Evolutionary conservation across 2,797 vertebrate species (phyloP).

Genomic region (Limnodromus scolopaceus): DNA sequence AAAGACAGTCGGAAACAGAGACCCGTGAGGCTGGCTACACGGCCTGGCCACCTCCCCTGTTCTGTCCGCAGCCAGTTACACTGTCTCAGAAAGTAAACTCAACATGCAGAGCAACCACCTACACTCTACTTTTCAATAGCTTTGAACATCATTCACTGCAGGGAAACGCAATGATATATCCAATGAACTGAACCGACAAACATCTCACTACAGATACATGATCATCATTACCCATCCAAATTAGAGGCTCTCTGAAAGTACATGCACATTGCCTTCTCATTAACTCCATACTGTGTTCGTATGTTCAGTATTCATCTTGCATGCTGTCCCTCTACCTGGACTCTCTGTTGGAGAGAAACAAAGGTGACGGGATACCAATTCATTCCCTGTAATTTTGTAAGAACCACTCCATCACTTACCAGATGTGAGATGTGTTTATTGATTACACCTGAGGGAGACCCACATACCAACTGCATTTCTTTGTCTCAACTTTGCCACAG

Average conservation of each 20-base stretch:
- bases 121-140: neutral
- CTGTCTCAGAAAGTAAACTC: neutral
- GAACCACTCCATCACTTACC: neutral
- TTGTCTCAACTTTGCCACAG: neutral
- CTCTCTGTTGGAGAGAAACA: neutral
- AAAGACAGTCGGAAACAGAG: neutral
- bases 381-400: neutral
- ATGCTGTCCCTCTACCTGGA: neutral
- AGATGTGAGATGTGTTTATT: neutral
- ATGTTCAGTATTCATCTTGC: neutral
- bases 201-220: neutral
- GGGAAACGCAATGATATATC: neutral
- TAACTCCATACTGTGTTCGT: neutral
- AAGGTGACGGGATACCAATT: neutral
- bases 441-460: neutral
- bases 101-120: neutral
- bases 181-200: neutral
- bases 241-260: neutral
- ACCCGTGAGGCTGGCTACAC: neutral
- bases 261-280: neutral
- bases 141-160: neutral
- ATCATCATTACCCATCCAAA: neutral
- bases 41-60: neutral
- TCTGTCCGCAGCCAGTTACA: neutral
- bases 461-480: neutral